phyloP scores from a whole-genome alignment of 2,113 vertebrate genomes.

The Daubentonia madagascariensis region DNA sequence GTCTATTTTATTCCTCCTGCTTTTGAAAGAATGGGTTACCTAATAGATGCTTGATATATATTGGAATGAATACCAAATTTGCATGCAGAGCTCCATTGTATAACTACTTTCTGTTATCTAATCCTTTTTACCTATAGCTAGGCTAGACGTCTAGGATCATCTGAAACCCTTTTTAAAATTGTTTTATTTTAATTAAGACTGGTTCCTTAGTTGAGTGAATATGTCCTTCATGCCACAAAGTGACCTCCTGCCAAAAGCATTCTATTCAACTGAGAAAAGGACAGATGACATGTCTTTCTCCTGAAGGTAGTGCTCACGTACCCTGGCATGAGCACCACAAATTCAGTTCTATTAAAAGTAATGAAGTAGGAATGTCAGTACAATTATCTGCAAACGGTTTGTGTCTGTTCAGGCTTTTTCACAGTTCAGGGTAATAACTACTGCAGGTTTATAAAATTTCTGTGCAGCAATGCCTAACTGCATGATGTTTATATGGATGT shows the following conservation, averaged over 20 bases:
- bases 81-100: not conserved
- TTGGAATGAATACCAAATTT: not conserved
- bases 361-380: slow-evolving; percentile 21
- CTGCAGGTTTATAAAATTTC: not conserved
- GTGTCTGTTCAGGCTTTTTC: not conserved
- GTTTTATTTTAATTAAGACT: slow-evolving; percentile 26
- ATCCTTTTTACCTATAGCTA: not conserved
- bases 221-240: not conserved
- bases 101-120: not conserved
- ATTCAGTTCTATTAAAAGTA: slow-evolving; percentile 54
- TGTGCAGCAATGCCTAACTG: not conserved
- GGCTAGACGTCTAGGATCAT: not conserved
- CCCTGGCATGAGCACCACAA: not conserved
- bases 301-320: not conserved
- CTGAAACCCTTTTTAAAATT: not conserved
- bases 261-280: not conserved
- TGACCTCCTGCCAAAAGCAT: not conserved
- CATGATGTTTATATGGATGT: not conserved
- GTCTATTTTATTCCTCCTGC: not conserved
- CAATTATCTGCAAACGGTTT: slow-evolving; percentile 47
- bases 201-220: not conserved
- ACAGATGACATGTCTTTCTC: not conserved
- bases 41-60: not conserved
- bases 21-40: not conserved
- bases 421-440: not conserved